These are phyloP conservation scores for Urocolius indicus DNA, from an alignment of 2,113 vertebrate species.

Conservation along the genomic window DNA sequence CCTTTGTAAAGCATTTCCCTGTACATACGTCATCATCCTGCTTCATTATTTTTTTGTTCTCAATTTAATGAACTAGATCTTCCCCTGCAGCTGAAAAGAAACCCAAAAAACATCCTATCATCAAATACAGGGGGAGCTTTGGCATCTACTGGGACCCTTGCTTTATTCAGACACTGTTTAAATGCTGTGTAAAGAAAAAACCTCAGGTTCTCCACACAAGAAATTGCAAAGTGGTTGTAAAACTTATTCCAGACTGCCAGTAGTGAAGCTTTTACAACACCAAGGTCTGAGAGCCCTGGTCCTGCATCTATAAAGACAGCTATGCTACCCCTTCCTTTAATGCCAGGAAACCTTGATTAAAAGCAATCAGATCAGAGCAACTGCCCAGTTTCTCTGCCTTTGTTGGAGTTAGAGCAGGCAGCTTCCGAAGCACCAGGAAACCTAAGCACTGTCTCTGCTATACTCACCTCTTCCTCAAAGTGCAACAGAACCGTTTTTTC, in stretches of 20 bases:
- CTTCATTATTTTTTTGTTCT: neutral
- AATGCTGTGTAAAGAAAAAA: neutral
- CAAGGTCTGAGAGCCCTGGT: neutral
- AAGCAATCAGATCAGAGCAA: neutral
- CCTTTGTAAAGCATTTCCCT: neutral
- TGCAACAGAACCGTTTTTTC: neutral
- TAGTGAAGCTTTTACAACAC: neutral
- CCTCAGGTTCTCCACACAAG: neutral
- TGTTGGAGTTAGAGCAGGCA: neutral
- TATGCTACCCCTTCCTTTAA: neutral
- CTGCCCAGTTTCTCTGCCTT: neutral
- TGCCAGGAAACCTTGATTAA: neutral
- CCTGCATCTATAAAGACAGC: neutral
- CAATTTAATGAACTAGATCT: neutral
- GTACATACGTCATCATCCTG: rapidly evolving
- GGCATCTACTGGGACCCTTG: neutral
- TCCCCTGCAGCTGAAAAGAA: neutral
- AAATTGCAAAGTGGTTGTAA: neutral
- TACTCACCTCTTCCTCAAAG: neutral
- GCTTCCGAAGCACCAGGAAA: neutral
- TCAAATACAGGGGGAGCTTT: neutral
- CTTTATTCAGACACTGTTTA: neutral
- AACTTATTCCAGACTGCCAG: neutral
- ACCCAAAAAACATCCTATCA: neutral
- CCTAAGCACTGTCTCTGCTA: neutral